Evolutionary conservation across 2,888 invertebrate species (phyloP).

Genomic region (Caenorhabditis auriculariae): DNA sequence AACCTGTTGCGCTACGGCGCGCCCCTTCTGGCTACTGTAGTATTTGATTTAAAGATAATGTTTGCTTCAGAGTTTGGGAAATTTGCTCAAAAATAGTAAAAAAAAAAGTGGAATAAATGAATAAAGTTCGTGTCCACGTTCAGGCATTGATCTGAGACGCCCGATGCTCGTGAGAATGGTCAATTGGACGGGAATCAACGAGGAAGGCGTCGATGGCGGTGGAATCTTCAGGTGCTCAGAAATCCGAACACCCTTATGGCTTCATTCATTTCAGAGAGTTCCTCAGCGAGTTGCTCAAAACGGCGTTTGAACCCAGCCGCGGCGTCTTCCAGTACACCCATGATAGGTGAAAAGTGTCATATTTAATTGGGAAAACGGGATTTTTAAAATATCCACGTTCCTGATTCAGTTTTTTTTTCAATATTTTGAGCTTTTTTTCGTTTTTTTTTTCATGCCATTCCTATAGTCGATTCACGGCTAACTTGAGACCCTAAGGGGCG

Average conservation of each 20-base stretch:
- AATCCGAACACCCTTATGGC: not conserved
- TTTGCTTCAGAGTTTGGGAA: too few relatives aligned
- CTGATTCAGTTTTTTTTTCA: too few relatives aligned
- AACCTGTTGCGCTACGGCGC: too few relatives aligned
- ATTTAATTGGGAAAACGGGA: too few relatives aligned
- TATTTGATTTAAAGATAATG: too few relatives aligned
- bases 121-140: too few relatives aligned
- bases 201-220: conserved; percentile 96
- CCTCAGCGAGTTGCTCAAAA: conserved; percentile 83
- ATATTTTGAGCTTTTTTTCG: too few relatives aligned
- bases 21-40: too few relatives aligned
- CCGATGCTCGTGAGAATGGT: conserved; percentile 75
- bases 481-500: too few relatives aligned
- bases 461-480: too few relatives aligned
- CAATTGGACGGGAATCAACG: conserved; percentile 86
- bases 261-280: conserved; percentile 73
- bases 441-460: too few relatives aligned
- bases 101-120: not conserved
- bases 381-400: too few relatives aligned
- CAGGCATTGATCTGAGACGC: conserved; percentile 82
- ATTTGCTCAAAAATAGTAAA: not conserved
- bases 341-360: conserved; percentile 3
- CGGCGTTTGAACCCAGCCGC: conserved; percentile 64
- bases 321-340: conserved; percentile 75
- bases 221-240: conserved; percentile 77